Conservation (phyloP, 53 echinoderm and acorn worm genomes). For the Arbacia lixula region DNA sequence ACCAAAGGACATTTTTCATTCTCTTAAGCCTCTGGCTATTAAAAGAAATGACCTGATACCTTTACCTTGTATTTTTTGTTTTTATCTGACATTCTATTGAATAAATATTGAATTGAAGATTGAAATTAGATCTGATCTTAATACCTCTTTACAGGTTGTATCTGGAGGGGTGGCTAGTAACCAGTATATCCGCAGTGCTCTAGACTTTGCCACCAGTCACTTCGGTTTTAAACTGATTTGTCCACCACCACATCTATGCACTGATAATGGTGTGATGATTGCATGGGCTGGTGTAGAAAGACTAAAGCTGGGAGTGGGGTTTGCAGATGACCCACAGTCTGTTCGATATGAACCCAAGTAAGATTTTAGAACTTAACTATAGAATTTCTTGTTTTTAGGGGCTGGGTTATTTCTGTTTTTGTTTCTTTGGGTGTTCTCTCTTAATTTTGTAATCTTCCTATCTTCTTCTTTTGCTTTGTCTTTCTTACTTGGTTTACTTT, state of each 20-base stretch:
- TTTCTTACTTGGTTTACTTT: not conserved
- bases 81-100: no score
- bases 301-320: conserved; percentile 78
- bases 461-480: not conserved
- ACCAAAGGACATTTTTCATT: no score
- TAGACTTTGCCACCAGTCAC: conserved; percentile 65
- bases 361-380: no score
- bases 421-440: not conserved
- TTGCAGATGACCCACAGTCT: conserved; percentile 77
- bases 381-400: no score
- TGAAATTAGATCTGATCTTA: not conserved
- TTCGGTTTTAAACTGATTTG: conserved; percentile 79
- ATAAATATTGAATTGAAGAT: no score
- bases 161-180: conserved; percentile 99
- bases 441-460: not conserved
- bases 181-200: conserved; percentile 78
- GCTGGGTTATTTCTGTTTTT: not conserved
- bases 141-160: conserved; percentile 84
- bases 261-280: conserved; percentile 99
- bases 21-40: no score
- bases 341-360: conserved; percentile 95
- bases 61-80: no score
- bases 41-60: no score
- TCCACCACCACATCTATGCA: conserved; percentile 89
- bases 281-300: conserved; percentile 99